These are phyloP conservation scores for Diplodus sargus DNA, from an alignment of 2,797 vertebrate genomes.

Conservation along the genomic window DNA sequence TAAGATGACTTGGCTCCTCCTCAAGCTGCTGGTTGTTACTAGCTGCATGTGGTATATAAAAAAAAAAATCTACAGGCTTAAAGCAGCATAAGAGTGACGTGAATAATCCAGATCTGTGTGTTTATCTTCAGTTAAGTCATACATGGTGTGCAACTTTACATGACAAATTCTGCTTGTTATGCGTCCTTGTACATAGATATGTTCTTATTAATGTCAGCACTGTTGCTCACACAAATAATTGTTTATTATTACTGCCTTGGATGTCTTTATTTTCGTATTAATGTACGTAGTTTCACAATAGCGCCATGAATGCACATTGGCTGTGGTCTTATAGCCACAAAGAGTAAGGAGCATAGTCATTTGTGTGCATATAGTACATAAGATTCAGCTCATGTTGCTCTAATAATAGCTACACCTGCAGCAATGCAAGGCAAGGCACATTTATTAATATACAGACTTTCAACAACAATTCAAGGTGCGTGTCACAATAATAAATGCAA, in stretches of 20 bases:
- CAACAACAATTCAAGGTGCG: neutral
- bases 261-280: neutral
- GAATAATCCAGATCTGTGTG: conserved; percentile 50
- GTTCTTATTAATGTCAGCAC: neutral
- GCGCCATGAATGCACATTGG: neutral
- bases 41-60: conserved; percentile 5
- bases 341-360: neutral
- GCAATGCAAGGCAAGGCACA: neutral
- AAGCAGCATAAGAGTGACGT: conserved; percentile 29
- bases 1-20: conserved; percentile 23
- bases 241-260: conserved; percentile 9
- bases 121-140: conserved; percentile 35
- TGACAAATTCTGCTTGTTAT: too few relatives aligned
- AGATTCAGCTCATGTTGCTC: neutral
- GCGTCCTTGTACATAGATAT: neutral
- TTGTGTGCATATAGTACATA: too few relatives aligned
- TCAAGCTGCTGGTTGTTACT: conserved; percentile 16
- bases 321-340: neutral
- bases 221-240: conserved; percentile 1
- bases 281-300: neutral
- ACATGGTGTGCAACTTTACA: too few relatives aligned
- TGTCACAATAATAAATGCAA: neutral
- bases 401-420: conserved; percentile 18
- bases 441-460: conserved; percentile 1
- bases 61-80: neutral